These are phyloP conservation scores for Lophura nycthemera DNA, from an alignment of 2,113 vertebrate genomes.

Conservation along the genomic window DNA sequence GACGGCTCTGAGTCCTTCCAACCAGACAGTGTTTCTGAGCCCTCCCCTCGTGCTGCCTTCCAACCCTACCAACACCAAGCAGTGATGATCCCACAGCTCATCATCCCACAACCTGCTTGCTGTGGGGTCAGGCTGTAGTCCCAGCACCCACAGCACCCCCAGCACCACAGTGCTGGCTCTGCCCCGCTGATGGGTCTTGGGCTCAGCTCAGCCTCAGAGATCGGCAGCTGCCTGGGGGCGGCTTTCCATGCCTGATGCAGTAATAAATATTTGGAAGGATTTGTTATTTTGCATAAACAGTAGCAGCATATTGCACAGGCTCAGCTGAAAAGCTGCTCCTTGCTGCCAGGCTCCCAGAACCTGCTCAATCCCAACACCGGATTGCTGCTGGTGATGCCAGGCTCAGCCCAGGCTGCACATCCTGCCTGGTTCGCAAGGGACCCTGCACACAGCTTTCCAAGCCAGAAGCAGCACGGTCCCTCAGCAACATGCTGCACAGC, in stretches of 20 bases:
- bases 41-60: fast-evolving
- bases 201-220: background rate
- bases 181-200: background rate
- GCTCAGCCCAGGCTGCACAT: background rate
- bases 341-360: fast-evolving
- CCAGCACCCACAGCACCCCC: fast-evolving
- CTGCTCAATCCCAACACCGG: fast-evolving
- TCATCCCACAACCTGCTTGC: fast-evolving
- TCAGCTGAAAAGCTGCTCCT: background rate
- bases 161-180: background rate
- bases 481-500: fast-evolving
- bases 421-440: background rate
- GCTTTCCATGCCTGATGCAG: constrained; percentile 11
- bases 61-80: fast-evolving
- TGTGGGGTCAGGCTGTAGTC: background rate
- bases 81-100: too few relatives aligned
- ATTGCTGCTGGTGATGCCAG: fast-evolving
- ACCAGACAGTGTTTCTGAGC: fast-evolving
- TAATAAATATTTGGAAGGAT: constrained; percentile 60
- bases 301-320: background rate
- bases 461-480: fast-evolving
- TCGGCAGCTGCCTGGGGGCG: constrained; percentile 45
- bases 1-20: fast-evolving
- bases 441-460: fast-evolving
- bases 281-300: constrained; percentile 47